Conservation (phyloP, 2,888 invertebrate species). For the Dasysyrphus tricinctus region DNA sequence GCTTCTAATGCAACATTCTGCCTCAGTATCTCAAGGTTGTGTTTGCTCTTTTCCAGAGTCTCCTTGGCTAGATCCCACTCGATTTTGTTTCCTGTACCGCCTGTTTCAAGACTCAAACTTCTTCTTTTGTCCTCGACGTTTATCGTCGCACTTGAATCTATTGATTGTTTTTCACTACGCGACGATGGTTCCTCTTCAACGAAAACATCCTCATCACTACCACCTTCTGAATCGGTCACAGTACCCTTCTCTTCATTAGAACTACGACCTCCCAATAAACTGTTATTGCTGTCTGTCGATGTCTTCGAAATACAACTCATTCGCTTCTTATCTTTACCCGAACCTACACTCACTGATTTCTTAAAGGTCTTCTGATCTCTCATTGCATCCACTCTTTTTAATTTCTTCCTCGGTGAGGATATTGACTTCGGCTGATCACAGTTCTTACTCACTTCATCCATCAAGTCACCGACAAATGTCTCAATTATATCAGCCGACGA, state of each 20-base stretch:
- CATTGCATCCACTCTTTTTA: constrained; percentile 72
- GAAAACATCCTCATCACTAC: constrained; percentile 80
- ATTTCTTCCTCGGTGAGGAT: constrained; percentile 75
- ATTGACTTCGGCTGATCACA: constrained; percentile 77
- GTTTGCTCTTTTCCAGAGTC: constrained; percentile 83
- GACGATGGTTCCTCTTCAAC: constrained; percentile 76
- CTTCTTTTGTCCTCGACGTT: constrained; percentile 82
- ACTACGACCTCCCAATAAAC: constrained; percentile 75
- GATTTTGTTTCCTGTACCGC: constrained; percentile 77
- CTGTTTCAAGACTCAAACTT: constrained; percentile 80
- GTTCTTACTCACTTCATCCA: constrained; percentile 84
- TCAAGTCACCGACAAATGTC: constrained; percentile 85
- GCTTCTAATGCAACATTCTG: constrained; percentile 79
- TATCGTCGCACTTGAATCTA: constrained; percentile 77
- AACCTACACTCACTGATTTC: constrained; percentile 63
- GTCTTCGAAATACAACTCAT: constrained; percentile 83
- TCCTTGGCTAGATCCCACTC: constrained; percentile 81
- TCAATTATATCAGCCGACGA: constrained; percentile 84
- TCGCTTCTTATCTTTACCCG: constrained; percentile 80
- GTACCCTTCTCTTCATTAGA: constrained; percentile 66
- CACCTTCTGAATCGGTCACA: constrained; percentile 75
- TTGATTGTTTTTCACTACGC: constrained; percentile 67
- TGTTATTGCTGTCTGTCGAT: constrained; percentile 82
- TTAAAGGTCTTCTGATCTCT: constrained; percentile 77
- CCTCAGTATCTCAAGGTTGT: constrained; percentile 82